Conservation (phyloP, 2,113 vertebrate species). For the Emydura subglobosa region DNA sequence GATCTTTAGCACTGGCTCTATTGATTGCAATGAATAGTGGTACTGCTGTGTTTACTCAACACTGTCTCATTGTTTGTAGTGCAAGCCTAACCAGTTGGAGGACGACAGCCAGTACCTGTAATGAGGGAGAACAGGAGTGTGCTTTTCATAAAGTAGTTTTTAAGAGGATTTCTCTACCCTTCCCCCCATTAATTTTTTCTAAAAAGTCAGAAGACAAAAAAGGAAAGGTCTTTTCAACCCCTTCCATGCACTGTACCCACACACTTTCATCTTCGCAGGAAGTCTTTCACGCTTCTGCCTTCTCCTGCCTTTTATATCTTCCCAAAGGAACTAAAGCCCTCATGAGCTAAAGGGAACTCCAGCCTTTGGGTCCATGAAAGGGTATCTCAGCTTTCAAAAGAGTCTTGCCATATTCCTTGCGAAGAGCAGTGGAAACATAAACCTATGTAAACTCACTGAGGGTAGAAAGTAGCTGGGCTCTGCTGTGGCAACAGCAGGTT, state of each 20-base stretch:
- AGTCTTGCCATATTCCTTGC: background rate
- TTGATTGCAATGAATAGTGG: constrained; percentile 67
- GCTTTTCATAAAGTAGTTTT: background rate
- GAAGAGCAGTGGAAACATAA: background rate
- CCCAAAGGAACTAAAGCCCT: background rate
- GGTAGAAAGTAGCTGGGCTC: background rate
- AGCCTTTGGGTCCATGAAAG: background rate
- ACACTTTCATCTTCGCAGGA: background rate
- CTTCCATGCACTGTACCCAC: background rate
- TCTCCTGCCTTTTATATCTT: background rate
- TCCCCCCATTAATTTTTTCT: background rate
- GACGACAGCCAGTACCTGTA: constrained; percentile 16
- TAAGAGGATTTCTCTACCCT: background rate
- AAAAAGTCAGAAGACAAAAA: background rate
- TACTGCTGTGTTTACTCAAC: constrained; percentile 73
- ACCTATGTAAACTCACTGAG: background rate
- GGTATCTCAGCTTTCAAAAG: background rate
- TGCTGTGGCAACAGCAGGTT: background rate
- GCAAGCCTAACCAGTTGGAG: constrained; percentile 53
- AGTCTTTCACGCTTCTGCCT: background rate
- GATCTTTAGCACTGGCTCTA: constrained; percentile 84
- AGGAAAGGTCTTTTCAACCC: background rate
- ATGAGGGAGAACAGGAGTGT: background rate
- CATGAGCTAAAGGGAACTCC: background rate
- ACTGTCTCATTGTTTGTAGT: constrained; percentile 77